Conservation (phyloP, 2,113 vertebrate genomes). For the Tenrec ecaudatus region DNA sequence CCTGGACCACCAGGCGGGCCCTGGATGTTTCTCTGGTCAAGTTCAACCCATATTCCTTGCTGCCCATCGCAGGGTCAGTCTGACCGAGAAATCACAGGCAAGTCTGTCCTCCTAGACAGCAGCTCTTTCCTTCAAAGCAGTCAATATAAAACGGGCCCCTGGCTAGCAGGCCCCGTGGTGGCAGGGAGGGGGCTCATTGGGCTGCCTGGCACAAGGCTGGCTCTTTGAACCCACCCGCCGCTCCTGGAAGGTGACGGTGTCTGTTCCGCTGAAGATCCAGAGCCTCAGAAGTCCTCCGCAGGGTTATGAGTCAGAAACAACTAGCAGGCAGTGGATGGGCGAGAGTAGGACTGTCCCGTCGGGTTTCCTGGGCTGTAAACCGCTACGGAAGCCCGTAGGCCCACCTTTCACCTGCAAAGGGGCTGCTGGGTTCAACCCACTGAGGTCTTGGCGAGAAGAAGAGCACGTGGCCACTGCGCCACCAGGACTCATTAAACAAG, state of each 20-base stretch:
- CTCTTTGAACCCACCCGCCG: too few relatives aligned
- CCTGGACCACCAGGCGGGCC: not conserved
- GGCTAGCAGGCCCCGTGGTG: not conserved
- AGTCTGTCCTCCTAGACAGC: constrained; percentile 31
- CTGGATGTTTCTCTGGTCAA: not conserved
- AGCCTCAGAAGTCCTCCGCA: too few relatives aligned
- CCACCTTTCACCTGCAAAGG: not conserved
- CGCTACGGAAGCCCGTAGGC: too few relatives aligned
- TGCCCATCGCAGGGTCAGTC: not conserved
- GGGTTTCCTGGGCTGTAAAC: too few relatives aligned
- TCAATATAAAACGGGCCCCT: constrained; percentile 44
- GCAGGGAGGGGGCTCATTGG: too few relatives aligned
- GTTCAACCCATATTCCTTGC: constrained; percentile 12
- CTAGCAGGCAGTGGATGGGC: too few relatives aligned
- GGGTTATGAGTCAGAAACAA: too few relatives aligned
- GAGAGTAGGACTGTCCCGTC: too few relatives aligned
- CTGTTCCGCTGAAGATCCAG: not conserved
- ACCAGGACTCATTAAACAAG: not conserved
- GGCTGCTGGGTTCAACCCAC: not conserved
- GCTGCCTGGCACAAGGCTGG: too few relatives aligned
- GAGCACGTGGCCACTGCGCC: not conserved
- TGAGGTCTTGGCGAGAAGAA: not conserved
- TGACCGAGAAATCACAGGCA: not conserved
- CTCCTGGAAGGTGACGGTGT: not conserved
- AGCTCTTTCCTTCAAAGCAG: constrained; percentile 57